Evolutionary conservation across 2,113 vertebrate species (phyloP).

Genomic region (Marcusenius ussheri): DNA sequence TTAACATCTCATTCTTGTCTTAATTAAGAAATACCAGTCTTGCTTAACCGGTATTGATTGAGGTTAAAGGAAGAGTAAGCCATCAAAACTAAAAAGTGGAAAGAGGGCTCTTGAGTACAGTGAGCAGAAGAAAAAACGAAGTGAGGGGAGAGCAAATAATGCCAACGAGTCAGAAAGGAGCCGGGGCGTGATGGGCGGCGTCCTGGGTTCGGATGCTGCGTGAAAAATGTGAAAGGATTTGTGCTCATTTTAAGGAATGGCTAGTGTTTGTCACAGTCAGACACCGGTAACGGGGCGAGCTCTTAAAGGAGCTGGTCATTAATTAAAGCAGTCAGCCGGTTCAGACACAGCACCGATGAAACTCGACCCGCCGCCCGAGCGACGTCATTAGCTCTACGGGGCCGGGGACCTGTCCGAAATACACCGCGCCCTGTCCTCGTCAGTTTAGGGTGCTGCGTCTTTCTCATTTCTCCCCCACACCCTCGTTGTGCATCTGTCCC

Average conservation of each 20-base stretch:
- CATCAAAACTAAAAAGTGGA: slow-evolving; percentile 50
- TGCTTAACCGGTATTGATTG: slow-evolving; percentile 65
- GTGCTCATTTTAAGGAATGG: slow-evolving; percentile 3
- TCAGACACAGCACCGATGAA: slow-evolving; percentile 67
- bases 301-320: slow-evolving; percentile 64
- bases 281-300: slow-evolving; percentile 22
- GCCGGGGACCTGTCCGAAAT: background rate
- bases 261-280: slow-evolving; percentile 29
- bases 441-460: background rate
- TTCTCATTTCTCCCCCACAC: slow-evolving; percentile 34
- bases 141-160: background rate
- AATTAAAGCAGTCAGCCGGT: slow-evolving; percentile 75
- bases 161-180: no score
- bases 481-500: slow-evolving; percentile 61
- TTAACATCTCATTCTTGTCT: slow-evolving; percentile 57
- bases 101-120: slow-evolving; percentile 36
- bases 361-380: slow-evolving; percentile 63
- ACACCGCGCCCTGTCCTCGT: background rate
- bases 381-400: slow-evolving; percentile 50
- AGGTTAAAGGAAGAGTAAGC: slow-evolving; percentile 50
- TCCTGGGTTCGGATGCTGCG: no score
- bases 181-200: background rate
- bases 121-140: background rate
- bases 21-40: slow-evolving; percentile 64
- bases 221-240: background rate